Evolutionary conservation across 2,888 invertebrate species (phyloP), one percentile per base, ranked within the genome.

Genomic region (Perithous albicinctus): DNA sequence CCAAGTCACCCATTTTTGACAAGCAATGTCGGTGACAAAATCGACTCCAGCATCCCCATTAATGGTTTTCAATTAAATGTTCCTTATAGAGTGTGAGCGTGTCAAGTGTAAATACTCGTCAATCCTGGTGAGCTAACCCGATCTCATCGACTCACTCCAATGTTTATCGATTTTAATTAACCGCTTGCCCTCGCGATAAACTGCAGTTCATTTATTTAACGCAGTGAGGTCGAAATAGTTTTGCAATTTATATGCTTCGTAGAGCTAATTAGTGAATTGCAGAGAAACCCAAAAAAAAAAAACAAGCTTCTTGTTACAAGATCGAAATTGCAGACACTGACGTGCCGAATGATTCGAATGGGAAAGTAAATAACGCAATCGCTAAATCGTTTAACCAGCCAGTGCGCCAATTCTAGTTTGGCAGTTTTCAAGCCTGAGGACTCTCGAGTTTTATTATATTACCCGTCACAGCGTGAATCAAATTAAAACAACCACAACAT

Each of bases 1-100:
- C n/a, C n/a, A n/a, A n/a, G n/a, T n/a, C n/a, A n/a, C n/a, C n/a
- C n/a, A n/a, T n/a, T n/a, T n/a, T n/a, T n/a, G n/a, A n/a, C n/a
- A n/a, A n/a, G n/a, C n/a, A n/a, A n/a, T n/a, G n/a, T n/a, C n/a
- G n/a, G n/a, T n/a, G n/a, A n/a, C n/a, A n/a, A n/a, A n/a, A n/a
- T n/a, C n/a, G n/a, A n/a, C n/a, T n/a, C n/a, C n/a, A n/a, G n/a
- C n/a, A n/a, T n/a, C n/a, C n/a, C n/a, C n/a, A n/a, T 43, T 23
- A 61, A 38, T 35, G 61, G 29, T 23, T 32, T n/a, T 69, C 74
- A 79, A 79, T 79, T 79, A 79, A 79, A 74, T 75, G 23, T 74
- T 46, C 74, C 79, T 79, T 79, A 69, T 75, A 54, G 35, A 79
- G 74, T 43, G 61, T 43, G 61, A 61, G 23, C 69, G 79, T 75